Percentiles rank a stretch among this genome's conserved stretches.
phyloP scores from a whole-genome alignment of 2,113 vertebrate genomes.

The Nesogale talazaci region DNA sequence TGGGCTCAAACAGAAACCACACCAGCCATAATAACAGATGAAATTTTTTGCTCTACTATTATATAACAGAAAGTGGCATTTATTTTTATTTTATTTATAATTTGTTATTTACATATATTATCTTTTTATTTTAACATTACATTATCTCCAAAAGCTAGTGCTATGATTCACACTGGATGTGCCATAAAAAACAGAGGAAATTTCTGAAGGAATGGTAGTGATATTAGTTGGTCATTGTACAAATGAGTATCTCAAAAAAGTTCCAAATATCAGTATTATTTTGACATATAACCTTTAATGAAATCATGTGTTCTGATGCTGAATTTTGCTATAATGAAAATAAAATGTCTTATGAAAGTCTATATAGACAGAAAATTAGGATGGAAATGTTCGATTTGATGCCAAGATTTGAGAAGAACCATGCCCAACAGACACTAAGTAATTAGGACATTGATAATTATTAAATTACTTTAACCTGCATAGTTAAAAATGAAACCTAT shows the following conservation, averaged over 20 bases:
- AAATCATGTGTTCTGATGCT: background rate
- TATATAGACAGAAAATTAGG: background rate
- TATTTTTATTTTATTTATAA: no score
- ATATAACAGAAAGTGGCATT: background rate
- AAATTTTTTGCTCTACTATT: no score
- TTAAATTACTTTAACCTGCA: background rate
- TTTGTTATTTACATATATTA: background rate
- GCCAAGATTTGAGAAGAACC: background rate
- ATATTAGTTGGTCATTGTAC: background rate
- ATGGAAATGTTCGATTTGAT: background rate
- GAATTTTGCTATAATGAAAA: conserved; percentile 14
- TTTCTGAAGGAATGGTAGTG: background rate
- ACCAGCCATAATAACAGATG: no score
- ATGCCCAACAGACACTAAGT: background rate
- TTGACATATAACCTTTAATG: background rate
- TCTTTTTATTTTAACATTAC: background rate
- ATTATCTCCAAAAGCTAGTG: conserved; percentile 2
- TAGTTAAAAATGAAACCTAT: background rate
- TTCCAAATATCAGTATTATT: background rate
- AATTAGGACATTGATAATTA: background rate
- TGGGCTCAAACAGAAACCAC: background rate
- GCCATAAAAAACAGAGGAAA: background rate
- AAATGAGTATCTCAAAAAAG: background rate
- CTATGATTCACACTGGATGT: background rate
- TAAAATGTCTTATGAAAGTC: background rate